phyloP scores from a whole-genome alignment of 1,140 invertebrate species.

The Drosophila malerkotliana region DNA sequence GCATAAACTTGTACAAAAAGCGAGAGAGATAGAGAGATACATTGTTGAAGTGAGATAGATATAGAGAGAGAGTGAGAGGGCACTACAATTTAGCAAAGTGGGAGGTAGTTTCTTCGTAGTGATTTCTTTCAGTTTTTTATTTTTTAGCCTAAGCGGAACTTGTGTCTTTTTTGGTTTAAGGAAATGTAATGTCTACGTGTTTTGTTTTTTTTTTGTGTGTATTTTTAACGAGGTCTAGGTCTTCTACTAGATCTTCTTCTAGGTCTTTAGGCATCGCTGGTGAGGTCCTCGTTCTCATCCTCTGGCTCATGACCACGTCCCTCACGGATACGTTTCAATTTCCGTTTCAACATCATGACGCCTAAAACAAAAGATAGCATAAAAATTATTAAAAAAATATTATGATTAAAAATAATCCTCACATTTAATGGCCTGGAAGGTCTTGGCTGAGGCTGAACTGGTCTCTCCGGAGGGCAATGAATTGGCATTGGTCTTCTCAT shows the following conservation, averaged over 20 bases:
- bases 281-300: constrained; percentile 70
- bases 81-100: constrained; percentile 17
- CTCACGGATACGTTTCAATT: constrained; percentile 81
- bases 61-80: not conserved
- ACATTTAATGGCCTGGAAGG: constrained; percentile 83
- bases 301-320: constrained; percentile 74
- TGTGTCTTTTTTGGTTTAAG: constrained; percentile 48
- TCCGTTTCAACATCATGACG: constrained; percentile 82
- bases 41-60: constrained; percentile 2
- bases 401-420: constrained; percentile 1
- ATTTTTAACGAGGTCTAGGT: constrained; percentile 15
- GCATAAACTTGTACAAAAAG: constrained; percentile 9
- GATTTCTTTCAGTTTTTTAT: not conserved
- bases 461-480: constrained; percentile 57
- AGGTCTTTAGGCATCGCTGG: constrained; percentile 20
- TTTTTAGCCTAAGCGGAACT: constrained; percentile 39
- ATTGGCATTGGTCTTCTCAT: constrained; percentile 63
- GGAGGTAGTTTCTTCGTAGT: constrained; percentile 29
- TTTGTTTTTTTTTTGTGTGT: too few species aligned
- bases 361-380: constrained; percentile 43
- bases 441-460: constrained; percentile 77
- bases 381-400: not conserved
- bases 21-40: not conserved
- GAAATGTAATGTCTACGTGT: constrained; percentile 36
- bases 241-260: constrained; percentile 4